Evolutionary conservation across 2,888 invertebrate genomes (phyloP).

Genomic region (Sinohyriopsis cumingii): DNA sequence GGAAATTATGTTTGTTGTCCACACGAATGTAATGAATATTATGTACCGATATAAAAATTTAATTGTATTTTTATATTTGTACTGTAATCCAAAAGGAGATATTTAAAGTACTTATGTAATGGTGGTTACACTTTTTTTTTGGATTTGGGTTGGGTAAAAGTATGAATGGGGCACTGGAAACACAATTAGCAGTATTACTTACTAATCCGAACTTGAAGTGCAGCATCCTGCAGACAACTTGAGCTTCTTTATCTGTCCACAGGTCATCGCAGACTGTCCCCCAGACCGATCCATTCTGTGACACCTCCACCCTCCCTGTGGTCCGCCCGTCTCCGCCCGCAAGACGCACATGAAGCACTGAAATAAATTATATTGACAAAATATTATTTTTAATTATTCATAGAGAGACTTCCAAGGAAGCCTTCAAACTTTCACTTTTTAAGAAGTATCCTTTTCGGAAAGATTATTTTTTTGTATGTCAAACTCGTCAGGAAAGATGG

Average conservation of each 20-base stretch:
- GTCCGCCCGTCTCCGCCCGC: conserved; percentile 31
- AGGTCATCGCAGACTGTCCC: conserved; percentile 74
- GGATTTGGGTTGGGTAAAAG: too few relatives aligned
- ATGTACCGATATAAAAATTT: too few relatives aligned
- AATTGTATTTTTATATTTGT: too few relatives aligned
- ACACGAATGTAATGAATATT: too few relatives aligned
- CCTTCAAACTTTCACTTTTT: background rate
- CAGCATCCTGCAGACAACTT: conserved; percentile 75
- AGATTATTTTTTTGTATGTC: too few relatives aligned
- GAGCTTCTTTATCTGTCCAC: conserved; percentile 75
- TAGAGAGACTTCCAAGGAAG: background rate
- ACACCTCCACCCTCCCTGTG: conserved; percentile 50
- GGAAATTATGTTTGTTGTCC: too few relatives aligned
- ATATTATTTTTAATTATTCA: background rate
- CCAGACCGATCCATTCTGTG: conserved; percentile 67
- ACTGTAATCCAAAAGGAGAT: too few relatives aligned
- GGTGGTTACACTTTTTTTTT: too few relatives aligned
- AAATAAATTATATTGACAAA: background rate
- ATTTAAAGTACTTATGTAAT: too few relatives aligned
- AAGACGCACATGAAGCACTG: conserved; percentile 31
- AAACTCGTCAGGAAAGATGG: too few relatives aligned
- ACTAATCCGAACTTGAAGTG: conserved; percentile 67
- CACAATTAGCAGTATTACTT: conserved; percentile 7
- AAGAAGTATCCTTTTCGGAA: too few relatives aligned
- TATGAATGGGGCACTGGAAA: too few relatives aligned